Conservation (phyloP, 1,140 invertebrate genomes). For the Papilio dardanus region DNA sequence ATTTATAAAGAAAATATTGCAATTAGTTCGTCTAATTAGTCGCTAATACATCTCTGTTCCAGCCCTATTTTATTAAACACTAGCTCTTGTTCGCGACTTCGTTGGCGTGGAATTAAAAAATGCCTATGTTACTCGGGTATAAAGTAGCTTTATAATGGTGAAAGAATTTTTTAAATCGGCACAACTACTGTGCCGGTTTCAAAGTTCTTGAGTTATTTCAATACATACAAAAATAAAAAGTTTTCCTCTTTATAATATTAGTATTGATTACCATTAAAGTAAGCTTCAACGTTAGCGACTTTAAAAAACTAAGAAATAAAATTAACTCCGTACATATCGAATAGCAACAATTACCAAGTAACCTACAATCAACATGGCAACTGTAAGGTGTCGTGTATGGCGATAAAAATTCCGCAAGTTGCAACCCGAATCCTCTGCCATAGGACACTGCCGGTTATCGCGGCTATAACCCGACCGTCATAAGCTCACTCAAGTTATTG, state of each 20-base stretch:
- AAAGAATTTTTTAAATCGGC: no score
- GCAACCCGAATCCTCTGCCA: slow-evolving; percentile 49
- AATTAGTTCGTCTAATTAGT: background rate
- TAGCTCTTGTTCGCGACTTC: no score
- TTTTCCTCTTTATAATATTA: no score
- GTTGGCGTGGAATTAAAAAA: no score
- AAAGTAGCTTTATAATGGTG: no score
- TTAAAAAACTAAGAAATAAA: background rate
- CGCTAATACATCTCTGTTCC: background rate
- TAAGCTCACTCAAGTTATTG: slow-evolving; percentile 27
- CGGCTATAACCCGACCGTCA: slow-evolving; percentile 47
- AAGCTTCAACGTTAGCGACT: background rate
- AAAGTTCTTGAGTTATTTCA: no score
- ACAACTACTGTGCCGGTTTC: no score
- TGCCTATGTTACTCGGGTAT: no score
- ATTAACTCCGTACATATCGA: no score
- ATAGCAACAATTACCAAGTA: background rate
- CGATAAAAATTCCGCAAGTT: slow-evolving; percentile 58
- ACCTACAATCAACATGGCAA: background rate
- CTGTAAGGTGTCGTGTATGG: slow-evolving; percentile 1
- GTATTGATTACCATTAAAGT: no score
- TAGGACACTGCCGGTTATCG: slow-evolving; percentile 52
- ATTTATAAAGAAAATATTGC: background rate
- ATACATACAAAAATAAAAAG: no score
- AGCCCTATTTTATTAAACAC: background rate